Conservation (phyloP, 2,888 invertebrate genomes). For the Scaptomyza flava region DNA sequence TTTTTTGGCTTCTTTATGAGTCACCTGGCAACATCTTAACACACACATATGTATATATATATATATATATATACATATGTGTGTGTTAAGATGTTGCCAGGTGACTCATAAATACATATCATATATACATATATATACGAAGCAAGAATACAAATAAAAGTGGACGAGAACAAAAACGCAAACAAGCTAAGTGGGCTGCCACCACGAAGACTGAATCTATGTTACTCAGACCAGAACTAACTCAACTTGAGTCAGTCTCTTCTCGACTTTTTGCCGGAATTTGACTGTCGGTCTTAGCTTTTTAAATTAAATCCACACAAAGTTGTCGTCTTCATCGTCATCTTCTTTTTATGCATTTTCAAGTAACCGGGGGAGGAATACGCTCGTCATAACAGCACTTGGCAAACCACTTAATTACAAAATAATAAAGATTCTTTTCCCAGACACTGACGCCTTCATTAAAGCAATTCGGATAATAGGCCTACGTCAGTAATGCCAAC, state of each 20-base stretch:
- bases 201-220: slow-evolving; percentile 27
- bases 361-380: slow-evolving; percentile 54
- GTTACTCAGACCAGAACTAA: slow-evolving; percentile 29
- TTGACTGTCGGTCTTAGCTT: slow-evolving; percentile 59
- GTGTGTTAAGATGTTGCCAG: too few relatives aligned
- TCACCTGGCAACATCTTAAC: slow-evolving; percentile 51
- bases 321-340: slow-evolving; percentile 41
- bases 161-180: slow-evolving; percentile 36
- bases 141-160: slow-evolving; percentile 43
- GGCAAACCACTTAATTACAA: slow-evolving; percentile 79
- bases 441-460: slow-evolving; percentile 68
- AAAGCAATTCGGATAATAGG: slow-evolving; percentile 58
- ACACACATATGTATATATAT: slow-evolving; percentile 5
- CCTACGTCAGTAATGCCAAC: slow-evolving; percentile 24
- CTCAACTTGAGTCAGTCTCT: slow-evolving; percentile 31
- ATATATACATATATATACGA: not conserved
- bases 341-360: slow-evolving; percentile 51
- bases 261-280: slow-evolving; percentile 46
- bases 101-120: too few relatives aligned
- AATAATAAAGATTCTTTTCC: slow-evolving; percentile 75
- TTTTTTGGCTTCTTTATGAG: slow-evolving; percentile 27
- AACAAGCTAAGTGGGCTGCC: slow-evolving; percentile 62
- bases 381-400: slow-evolving; percentile 43
- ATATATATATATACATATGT: not conserved
- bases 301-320: slow-evolving; percentile 78